These are phyloP conservation scores for Hemicrepidius hirtus DNA, from an alignment of 2,888 invertebrate species.

Conservation along the genomic window DNA sequence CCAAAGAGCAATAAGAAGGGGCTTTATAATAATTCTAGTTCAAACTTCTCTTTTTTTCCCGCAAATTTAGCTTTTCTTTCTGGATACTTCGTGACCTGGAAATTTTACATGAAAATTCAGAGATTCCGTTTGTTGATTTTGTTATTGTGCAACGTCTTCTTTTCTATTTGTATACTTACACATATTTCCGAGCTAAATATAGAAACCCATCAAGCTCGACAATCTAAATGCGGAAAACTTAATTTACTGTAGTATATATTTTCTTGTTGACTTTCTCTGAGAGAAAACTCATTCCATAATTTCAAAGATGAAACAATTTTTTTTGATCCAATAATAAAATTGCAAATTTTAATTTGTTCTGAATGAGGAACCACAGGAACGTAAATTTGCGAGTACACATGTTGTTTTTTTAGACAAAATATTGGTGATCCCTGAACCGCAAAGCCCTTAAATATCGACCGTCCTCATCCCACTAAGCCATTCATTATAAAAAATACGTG, in stretches of 20 bases:
- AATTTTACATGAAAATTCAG: background rate
- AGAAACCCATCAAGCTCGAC: background rate
- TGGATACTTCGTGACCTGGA: background rate
- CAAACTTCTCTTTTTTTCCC: background rate
- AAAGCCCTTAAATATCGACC: constrained; percentile 11
- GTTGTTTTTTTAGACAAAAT: constrained; percentile 7
- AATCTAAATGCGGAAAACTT: constrained; percentile 6
- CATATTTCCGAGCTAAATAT: background rate
- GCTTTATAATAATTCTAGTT: background rate
- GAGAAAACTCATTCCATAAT: background rate
- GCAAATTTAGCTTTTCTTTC: background rate
- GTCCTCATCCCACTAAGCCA: background rate
- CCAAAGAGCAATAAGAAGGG: background rate
- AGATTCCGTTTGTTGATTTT: background rate
- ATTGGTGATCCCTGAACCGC: background rate
- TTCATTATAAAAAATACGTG: constrained; percentile 9
- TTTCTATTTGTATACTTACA: constrained; percentile 4
- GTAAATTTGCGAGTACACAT: background rate
- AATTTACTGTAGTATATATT: constrained; percentile 1
- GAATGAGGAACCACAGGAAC: no score
- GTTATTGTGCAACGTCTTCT: constrained; percentile 1
- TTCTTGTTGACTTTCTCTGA: background rate
- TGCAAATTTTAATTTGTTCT: background rate
- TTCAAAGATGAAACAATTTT: background rate
- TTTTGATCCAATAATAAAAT: no score